These are phyloP conservation scores for Ardeotis arabs DNA, from an alignment of 2,113 vertebrate genomes.

Conservation along the genomic window DNA sequence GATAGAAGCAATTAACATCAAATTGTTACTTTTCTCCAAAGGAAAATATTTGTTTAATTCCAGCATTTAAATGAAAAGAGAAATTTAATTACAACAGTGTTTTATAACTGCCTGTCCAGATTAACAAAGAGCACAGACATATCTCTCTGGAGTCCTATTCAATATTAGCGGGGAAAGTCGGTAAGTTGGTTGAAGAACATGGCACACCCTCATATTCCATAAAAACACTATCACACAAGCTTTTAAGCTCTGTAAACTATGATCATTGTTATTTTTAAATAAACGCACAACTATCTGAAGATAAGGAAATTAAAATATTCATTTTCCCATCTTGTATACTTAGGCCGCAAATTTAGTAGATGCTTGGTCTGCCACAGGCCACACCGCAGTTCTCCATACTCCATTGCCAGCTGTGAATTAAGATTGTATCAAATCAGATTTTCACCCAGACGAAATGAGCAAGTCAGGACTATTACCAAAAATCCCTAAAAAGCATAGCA, in stretches of 20 bases:
- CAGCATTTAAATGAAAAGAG: constrained; percentile 43
- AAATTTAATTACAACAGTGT: constrained; percentile 51
- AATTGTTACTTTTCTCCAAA: constrained; percentile 61
- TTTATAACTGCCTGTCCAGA: constrained; percentile 23
- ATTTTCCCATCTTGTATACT: neutral
- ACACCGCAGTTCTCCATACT: neutral
- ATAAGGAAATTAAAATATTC: neutral
- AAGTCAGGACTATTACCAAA: neutral
- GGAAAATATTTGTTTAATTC: constrained; percentile 70
- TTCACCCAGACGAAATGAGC: neutral
- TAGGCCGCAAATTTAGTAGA: neutral
- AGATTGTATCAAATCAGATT: neutral
- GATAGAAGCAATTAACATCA: constrained; percentile 63
- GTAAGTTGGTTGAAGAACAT: neutral
- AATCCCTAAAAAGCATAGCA: neutral
- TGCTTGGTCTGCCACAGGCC: neutral
- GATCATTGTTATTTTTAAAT: neutral
- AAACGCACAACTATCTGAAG: neutral
- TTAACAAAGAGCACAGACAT: neutral
- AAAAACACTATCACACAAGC: neutral
- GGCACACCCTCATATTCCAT: neutral
- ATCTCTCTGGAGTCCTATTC: neutral
- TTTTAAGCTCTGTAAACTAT: neutral
- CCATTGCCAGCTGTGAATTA: neutral
- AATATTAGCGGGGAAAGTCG: neutral